These are phyloP conservation scores for Brachirus orientalis DNA, from an alignment of 2,113 vertebrate genomes.

Conservation along the genomic window DNA sequence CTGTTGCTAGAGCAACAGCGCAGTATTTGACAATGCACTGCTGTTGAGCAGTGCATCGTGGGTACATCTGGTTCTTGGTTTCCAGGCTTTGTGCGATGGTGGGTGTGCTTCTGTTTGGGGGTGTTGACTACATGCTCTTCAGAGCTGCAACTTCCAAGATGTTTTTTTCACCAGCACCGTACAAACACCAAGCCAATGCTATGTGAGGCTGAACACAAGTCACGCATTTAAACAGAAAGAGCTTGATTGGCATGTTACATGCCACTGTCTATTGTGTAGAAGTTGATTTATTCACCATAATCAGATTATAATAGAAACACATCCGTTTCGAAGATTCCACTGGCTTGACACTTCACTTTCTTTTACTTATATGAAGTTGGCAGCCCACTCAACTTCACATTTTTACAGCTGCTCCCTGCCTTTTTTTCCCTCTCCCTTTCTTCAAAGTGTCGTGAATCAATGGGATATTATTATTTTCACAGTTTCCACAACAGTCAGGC, in stretches of 20 bases:
- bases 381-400: neutral
- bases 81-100: conserved; percentile 36
- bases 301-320: neutral
- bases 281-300: neutral
- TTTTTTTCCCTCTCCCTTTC: neutral
- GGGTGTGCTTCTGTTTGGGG: conserved; percentile 56
- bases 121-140: conserved; percentile 45
- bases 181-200: conserved; percentile 14
- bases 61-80: conserved; percentile 76
- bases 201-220: conserved; percentile 5
- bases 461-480: conserved; percentile 60
- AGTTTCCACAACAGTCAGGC: conserved; percentile 43
- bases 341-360: neutral
- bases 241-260: neutral
- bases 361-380: neutral
- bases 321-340: neutral
- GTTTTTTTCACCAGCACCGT: conserved; percentile 26
- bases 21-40: conserved; percentile 71
- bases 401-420: conserved; percentile 28
- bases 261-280: neutral
- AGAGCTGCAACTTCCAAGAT: conserved; percentile 36
- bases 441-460: conserved; percentile 25
- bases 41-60: conserved; percentile 62
- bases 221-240: neutral
- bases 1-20: conserved; percentile 75